Conservation (phyloP, 2,888 invertebrate species). For the Kuschelorhynchus macadamiae region DNA sequence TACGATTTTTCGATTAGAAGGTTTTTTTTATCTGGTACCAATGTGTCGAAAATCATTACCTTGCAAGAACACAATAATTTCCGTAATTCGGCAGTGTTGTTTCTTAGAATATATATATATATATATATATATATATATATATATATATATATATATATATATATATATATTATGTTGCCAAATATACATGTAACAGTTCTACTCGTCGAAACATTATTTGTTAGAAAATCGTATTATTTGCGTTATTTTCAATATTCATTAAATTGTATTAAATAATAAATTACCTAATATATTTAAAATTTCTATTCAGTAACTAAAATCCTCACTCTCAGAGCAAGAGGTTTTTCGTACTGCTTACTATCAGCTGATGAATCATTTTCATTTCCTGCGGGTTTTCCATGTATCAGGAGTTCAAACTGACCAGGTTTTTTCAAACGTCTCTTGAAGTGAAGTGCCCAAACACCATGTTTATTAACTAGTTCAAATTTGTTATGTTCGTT, state of each 20-base stretch:
- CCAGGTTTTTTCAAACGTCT: conserved; percentile 71
- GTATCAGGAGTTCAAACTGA: conserved; percentile 73
- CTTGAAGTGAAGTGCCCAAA: conserved; percentile 75
- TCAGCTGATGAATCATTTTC: conserved; percentile 40
- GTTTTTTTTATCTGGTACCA: too few relatives aligned
- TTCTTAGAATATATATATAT: neutral
- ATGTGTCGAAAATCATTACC: conserved; percentile 23
- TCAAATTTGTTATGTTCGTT: conserved; percentile 74
- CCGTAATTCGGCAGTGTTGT: conserved; percentile 26
- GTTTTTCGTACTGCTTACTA: conserved; percentile 70
- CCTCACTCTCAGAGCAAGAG: conserved; percentile 71
- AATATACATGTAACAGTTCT: too few relatives aligned
- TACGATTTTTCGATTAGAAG: too few relatives aligned
- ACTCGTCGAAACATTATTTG: too few relatives aligned
- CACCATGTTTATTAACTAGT: conserved; percentile 71
- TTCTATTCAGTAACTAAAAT: conserved; percentile 60
- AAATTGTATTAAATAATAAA: conserved; percentile 28
- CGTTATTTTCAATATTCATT: conserved; percentile 18
- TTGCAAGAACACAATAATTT: conserved; percentile 25
- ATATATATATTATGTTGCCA: too few relatives aligned
- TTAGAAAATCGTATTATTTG: neutral
- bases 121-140: too few relatives aligned
- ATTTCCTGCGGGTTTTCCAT: conserved; percentile 67
- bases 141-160: too few relatives aligned
- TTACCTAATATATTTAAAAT: conserved; percentile 25